phyloP scores from a whole-genome alignment of 1,140 invertebrate species.

The Drosophila micromelanica region DNA sequence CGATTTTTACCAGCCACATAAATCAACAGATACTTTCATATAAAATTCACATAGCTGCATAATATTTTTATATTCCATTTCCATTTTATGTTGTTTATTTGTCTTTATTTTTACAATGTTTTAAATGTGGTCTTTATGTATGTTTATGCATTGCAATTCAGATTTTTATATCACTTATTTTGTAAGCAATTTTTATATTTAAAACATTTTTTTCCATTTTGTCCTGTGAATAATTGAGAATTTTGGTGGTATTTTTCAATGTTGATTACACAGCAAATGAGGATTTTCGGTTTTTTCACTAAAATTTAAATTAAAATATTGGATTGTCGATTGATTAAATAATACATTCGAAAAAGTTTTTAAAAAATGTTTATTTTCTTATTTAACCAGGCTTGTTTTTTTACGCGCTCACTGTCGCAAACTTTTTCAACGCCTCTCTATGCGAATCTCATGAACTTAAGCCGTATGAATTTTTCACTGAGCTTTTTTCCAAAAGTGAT shows the following conservation, averaged over 20 bases:
- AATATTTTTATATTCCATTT: slow-evolving; percentile 27
- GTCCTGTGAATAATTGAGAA: slow-evolving; percentile 28
- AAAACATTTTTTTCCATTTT: slow-evolving; percentile 13
- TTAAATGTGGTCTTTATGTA: slow-evolving; percentile 36
- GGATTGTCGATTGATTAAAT: not conserved
- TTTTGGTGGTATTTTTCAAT: slow-evolving; percentile 16
- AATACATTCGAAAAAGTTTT: too few relatives aligned
- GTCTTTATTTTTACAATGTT: slow-evolving; percentile 8
- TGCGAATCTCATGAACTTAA: not conserved
- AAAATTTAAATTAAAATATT: not conserved
- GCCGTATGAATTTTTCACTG: not conserved
- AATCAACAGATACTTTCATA: slow-evolving; percentile 46
- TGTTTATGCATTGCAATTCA: slow-evolving; percentile 35
- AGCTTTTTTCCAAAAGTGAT: too few relatives aligned
- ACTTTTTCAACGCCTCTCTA: not conserved
- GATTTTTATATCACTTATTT: slow-evolving; percentile 12
- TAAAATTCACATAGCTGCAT: slow-evolving; percentile 38
- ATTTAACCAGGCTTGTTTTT: too few relatives aligned
- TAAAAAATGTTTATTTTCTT: too few relatives aligned
- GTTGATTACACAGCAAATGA: slow-evolving; percentile 17
- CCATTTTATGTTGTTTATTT: slow-evolving; percentile 14
- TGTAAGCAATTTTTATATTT: slow-evolving; percentile 22
- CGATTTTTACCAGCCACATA: slow-evolving; percentile 36
- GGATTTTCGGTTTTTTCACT: not conserved
- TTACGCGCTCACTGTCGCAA: too few relatives aligned